Evolutionary conservation across 1,140 invertebrate genomes (phyloP), one percentile per base, ranked within the genome.

Genomic region (Euschistus heros): DNA sequence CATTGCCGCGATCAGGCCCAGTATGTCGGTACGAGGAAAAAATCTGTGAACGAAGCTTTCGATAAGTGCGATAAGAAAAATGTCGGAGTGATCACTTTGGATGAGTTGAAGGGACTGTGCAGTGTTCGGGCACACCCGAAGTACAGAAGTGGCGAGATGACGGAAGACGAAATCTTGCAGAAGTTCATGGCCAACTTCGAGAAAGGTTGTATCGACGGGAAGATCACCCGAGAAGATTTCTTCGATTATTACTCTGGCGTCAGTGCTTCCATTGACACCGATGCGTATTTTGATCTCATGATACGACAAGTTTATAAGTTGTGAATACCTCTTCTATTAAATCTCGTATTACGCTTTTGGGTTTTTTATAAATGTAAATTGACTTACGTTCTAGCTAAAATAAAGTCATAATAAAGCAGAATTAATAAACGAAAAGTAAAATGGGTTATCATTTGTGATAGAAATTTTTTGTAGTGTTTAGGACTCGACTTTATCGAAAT

Each of bases 181-280:
- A 85, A 87, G 71, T 97, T 96, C 75, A 77, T 98, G 3, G 83
- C 81, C n/a, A 91, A 89, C 73, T 97, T 98, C 74, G 94, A 97
- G 75, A 80, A 84, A 42, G 24, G 24, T 18, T 27, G 54, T 14
- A 27, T 57, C 24, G 54, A 57, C 14, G 54, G 54, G 6, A 57
- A 97, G 91, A 87, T 96, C 1, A 95, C 93, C 0, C 80, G 85
- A 64, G 92, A 97, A 70, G 94, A 97, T 78, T 97, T 97, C 72
- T 78, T 91, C 73, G 93, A 96, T 75, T 97, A 97, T 74, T 97
- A 97, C 76, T 82, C 89, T 59, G 92, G 86, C 0, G 89, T 98
- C 42, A 95, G 92, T 75, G 89, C 92, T 13, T 94, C 92, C 1
- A 92, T 97, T 52, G 94, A 97, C 75, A 87, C 92, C 68, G 94